Evolutionary conservation across 2,113 vertebrate genomes (phyloP), one percentile per base, ranked within the genome.

Genomic region (Apaloderma vittatum): DNA sequence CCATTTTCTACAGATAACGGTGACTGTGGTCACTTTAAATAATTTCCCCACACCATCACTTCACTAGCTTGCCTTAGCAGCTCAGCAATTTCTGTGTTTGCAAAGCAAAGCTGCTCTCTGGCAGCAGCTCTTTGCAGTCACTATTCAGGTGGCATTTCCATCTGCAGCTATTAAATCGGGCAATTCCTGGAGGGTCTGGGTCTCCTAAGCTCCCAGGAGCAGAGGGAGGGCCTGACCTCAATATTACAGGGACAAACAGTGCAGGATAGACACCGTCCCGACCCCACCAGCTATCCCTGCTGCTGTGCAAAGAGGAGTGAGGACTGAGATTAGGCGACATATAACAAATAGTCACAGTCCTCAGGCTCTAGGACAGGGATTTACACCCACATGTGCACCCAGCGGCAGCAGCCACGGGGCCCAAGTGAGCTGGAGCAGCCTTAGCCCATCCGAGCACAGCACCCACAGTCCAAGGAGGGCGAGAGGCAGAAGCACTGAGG

Each of bases 401-500:
- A 34, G 37, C 11, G 40, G 22, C 22, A 51, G 55, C 5, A 17
- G n/a, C 13, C 12, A n/a, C 14, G 12, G 40, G 66, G 51, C 12
- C 55, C 77, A 54, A 70, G 51, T 1, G 15, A 70, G 22, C 6
- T 5, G 55, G 20, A 83, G 51, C 71, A 95, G 36, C 27, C 49
- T 68, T 32, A 66, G n/a, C 20, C 66, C 37, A 63, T 14, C n/a
- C 0, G 4, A 74, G 51, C 52, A 62, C n/a, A 73, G 7, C 21
- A 49, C 30, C 0, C 4, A 8, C 7, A 0, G 0, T 15, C 37
- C 29, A 30, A 21, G 27, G 20, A 8, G 62, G 10, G 17, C 0
- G 0, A 75, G 24, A 75, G 49, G n/a, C 29, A 74, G 21, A 15
- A 81, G 51, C 2, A 2, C 8, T 0, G 1, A 52, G 29, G 14